Percentiles rank a stretch among this genome's conserved stretches.
Evolutionary conservation across 1,140 invertebrate genomes (phyloP).

Genomic region (Lordiphosa stackelbergi): DNA sequence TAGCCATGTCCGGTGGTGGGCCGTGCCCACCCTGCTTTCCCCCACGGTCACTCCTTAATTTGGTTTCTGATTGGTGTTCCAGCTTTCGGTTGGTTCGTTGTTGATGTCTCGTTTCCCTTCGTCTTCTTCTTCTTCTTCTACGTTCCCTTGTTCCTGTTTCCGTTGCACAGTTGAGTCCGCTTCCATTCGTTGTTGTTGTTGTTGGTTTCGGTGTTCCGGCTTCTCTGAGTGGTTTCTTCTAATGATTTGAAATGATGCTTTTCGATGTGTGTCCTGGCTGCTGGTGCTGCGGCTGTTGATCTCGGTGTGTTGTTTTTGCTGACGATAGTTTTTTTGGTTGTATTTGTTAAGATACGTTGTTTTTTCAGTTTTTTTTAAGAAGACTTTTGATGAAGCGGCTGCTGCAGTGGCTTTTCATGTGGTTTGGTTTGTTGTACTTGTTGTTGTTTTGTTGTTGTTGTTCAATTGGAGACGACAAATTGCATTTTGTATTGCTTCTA

Average conservation of each 20-base stretch:
- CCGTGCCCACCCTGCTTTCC: conserved; percentile 3
- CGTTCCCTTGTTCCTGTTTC: conserved; percentile 13
- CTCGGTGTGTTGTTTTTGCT: conserved; percentile 25
- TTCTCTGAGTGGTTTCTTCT: conserved; percentile 19
- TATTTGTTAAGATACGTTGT: conserved; percentile 66
- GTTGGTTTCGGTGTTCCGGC: conserved; percentile 4
- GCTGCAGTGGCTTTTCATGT: conserved; percentile 54
- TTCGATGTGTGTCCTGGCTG: too few species aligned
- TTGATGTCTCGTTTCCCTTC: conserved; percentile 12
- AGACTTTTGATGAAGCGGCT: conserved; percentile 62
- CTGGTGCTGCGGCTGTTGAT: too few species aligned
- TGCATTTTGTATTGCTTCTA: conserved; percentile 77
- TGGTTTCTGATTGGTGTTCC: conserved; percentile 3
- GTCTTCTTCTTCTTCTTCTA: conserved; percentile 20
- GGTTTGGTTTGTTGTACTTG: conserved; percentile 35
- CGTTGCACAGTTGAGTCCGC: conserved; percentile 37
- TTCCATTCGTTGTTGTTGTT: conserved; percentile 34
- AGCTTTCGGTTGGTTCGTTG: conserved; percentile 20
- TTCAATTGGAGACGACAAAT: conserved; percentile 75
- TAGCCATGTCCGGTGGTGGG: conserved; percentile 1
- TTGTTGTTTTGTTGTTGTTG: conserved; percentile 48
- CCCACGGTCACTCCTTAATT: conserved; percentile 3
- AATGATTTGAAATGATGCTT: conserved; percentile 6
- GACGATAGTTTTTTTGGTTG: conserved; percentile 74
- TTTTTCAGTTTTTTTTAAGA: conserved; percentile 51